Base-by-base conservation (phyloP, 2,888 invertebrate species). In the Polydesmus complanatus region DNA sequence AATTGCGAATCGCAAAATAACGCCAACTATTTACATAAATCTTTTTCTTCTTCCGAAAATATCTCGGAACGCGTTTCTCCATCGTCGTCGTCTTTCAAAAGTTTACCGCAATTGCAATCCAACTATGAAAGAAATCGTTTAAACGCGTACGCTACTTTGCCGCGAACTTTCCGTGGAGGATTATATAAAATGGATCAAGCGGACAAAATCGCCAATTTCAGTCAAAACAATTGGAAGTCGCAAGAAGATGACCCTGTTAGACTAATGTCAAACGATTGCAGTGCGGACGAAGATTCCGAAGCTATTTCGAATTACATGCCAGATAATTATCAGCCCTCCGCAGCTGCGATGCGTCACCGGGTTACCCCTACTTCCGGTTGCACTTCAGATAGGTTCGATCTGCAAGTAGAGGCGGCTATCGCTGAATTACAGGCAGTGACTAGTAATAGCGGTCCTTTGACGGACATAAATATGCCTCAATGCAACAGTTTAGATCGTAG, bases 401-500 rank as follows among this genome's bases (percentile, higher is more conserved):
- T 14, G 3, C 27, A 37, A 23, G 50, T 58, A 3, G 27, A 58
- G 25, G 58, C 50, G 3, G 58, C 58, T 3, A 0, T 61, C 25
- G 56, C 56, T 2, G 51, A 48, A 22, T 2, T 50, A 3, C 49
- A 19, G n/a, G 56, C 14, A 14, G 27, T 22, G 2, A 14, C 25
- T 11, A 26, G 27, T 27, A n/a, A 14, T 8, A 19, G 11, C 8
- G 23, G 25, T 22, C 8, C 5, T 37, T 5, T 19, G 1, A 21
- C 22, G 8, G 21, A 8, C 1, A 66, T 26, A 53, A 63, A 56
- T 66, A 65, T 47, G 63, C 58, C 47, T 56, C 53, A 52, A 3
- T 56, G 25, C 25, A 47, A 64, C 58, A 53, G 62, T 61, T 27
- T 64, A 56, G 60, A 61, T 58, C 56, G 63, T 53, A 56, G 64